Base-by-base conservation (phyloP, 2,888 invertebrate genomes). In the Drosophila planitibia region DNA sequence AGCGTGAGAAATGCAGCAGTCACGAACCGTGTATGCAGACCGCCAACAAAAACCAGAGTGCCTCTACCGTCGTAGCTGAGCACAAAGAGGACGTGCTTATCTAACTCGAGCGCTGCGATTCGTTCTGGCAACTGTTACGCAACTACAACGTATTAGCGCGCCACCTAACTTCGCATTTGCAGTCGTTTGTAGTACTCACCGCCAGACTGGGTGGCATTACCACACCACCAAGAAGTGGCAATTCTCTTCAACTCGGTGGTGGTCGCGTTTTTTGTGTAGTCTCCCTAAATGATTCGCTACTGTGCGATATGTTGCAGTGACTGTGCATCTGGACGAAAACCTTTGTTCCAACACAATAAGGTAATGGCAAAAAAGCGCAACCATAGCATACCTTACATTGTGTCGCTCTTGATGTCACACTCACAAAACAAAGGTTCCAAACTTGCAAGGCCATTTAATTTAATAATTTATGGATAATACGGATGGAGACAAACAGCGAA, bases 121-220 rank as follows among this genome's bases (percentile, higher is more conserved):
- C 25, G 73, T 67, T 25, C 57, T 64, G 67, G 82, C 85, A 85
- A 79, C 82, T 60, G 76, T 82, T 85, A 82, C 80, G 85, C 85
- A 82, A 85, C 71, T 70, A 58, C 62, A 67, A 71, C 74, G 62
- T 79, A 83, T 81, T 81, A 83, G 74, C 82, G 71, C 69, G 75
- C 79, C 71, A 82, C 82, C 85, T 82, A 81, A 68, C 85, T 82
- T 60, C 70, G 81, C 83, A 85, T 85, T 81, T 83, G 83, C 83
- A 72, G 75, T 77, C 83, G 73, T 74, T 85, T 85, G 77, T 83
- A 77, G 73, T 77, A 72, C 66, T 74, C 57, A 57, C 67, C 64
- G 63, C 47, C 37, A 52, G 62, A 49, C 41, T 51, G 41, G 74
- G 65, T 58, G 70, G 63, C 73, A 39, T 33, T 52, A 44, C 54